phyloP scores from a whole-genome alignment of 2,113 vertebrate genomes.

The Azemiops feae region DNA sequence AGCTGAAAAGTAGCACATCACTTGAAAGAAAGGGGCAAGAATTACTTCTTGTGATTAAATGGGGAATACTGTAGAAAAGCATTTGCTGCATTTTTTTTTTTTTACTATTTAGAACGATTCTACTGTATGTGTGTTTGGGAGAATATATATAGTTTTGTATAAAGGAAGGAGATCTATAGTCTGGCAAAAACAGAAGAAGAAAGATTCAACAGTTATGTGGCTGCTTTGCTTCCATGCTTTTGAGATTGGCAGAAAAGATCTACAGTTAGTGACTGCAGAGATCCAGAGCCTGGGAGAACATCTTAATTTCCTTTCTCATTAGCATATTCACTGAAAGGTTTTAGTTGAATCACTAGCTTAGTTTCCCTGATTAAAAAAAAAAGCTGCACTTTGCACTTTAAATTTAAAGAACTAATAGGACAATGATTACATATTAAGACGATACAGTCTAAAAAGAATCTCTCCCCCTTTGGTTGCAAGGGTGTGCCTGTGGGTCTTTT shows the following conservation, averaged over 20 bases:
- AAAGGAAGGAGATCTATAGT: background rate
- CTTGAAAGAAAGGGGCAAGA: background rate
- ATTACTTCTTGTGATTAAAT: conserved; percentile 2
- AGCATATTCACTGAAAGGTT: background rate
- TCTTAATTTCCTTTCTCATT: background rate
- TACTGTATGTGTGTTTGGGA: background rate
- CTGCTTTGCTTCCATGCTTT: background rate
- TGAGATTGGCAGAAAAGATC: background rate
- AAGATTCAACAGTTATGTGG: background rate
- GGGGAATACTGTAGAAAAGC: background rate
- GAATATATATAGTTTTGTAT: background rate
- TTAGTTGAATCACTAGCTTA: background rate
- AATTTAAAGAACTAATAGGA: background rate
- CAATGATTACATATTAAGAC: background rate
- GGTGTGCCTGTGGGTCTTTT: background rate
- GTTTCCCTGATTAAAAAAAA: no score
- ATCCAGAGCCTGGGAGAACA: background rate
- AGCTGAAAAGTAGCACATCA: background rate
- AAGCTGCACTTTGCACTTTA: background rate
- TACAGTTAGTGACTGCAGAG: background rate
- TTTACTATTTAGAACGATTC: background rate
- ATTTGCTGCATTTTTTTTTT: background rate
- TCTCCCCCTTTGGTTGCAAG: background rate
- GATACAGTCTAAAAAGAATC: background rate
- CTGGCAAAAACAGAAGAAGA: background rate